Conservation (phyloP, 1,140 invertebrate species). For the Bombus consobrinus region DNA sequence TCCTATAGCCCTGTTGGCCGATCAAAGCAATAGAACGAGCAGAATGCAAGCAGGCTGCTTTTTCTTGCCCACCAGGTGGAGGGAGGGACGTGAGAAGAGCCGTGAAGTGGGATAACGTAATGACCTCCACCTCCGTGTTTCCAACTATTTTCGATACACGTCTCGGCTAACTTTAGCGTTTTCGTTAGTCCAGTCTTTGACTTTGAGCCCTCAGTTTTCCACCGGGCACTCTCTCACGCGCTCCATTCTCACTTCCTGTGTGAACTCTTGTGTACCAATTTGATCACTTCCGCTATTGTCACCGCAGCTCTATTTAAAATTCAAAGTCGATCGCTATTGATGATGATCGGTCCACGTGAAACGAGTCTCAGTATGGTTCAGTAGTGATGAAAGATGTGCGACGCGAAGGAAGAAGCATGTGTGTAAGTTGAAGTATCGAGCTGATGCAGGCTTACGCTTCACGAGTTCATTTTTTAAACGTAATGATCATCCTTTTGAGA, state of each 20-base stretch:
- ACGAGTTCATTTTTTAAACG: neutral
- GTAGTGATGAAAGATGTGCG: neutral
- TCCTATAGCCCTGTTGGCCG: neutral
- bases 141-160: conserved; percentile 78
- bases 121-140: conserved; percentile 79
- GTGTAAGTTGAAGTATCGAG: neutral
- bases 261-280: neutral
- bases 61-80: neutral
- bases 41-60: conserved; percentile 9
- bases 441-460: neutral
- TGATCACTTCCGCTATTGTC: neutral
- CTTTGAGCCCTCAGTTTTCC: conserved; percentile 56
- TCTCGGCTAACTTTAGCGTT: conserved; percentile 78
- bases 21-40: neutral
- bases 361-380: too few species aligned
- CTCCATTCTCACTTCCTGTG: neutral
- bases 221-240: conserved; percentile 1
- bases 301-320: neutral
- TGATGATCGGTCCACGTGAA: neutral
- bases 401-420: neutral
- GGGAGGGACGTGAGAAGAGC: neutral
- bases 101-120: conserved; percentile 65
- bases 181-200: conserved; percentile 75
- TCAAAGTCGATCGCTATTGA: neutral
- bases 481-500: neutral